Evolutionary conservation across 1,140 invertebrate genomes (phyloP).

Genomic region (Drosophila yakuba): DNA sequence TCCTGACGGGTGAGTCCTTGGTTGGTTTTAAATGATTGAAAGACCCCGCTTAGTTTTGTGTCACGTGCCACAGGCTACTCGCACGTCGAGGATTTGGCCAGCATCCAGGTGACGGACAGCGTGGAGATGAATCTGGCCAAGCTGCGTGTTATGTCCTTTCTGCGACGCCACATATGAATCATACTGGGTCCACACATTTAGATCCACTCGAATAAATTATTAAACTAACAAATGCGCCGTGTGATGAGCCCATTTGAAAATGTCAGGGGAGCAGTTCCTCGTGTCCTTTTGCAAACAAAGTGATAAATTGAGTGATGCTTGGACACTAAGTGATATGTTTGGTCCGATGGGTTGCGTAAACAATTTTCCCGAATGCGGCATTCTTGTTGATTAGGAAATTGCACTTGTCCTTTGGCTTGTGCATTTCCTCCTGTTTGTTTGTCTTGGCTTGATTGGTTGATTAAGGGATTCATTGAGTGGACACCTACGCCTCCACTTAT

Average conservation of each 20-base stretch:
- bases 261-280: conserved; percentile 23
- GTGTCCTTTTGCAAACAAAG: conserved; percentile 42
- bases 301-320: conserved; percentile 73
- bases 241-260: conserved; percentile 55
- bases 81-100: conserved; percentile 68
- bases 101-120: conserved; percentile 64
- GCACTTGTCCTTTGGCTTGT: conserved; percentile 51
- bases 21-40: conserved; percentile 22
- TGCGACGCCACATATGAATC: conserved; percentile 63
- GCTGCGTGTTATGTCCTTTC: conserved; percentile 72
- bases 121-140: conserved; percentile 79
- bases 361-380: conserved; percentile 34
- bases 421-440: conserved; percentile 37
- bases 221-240: conserved; percentile 66
- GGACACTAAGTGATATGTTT: conserved; percentile 60
- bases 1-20: conserved; percentile 55
- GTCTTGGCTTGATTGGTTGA: conserved; percentile 37
- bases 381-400: conserved; percentile 72
- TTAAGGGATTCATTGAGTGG: conserved; percentile 18
- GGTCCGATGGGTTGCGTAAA: conserved; percentile 22
- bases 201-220: conserved; percentile 58
- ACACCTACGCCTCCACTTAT: conserved; percentile 8
- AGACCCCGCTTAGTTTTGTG: conserved; percentile 28
- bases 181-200: background rate
- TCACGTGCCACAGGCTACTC: conserved; percentile 63